These are phyloP conservation scores for Melanotaenia trifasciata DNA, from an alignment of 2,797 vertebrate genomes.

Conservation along the genomic window DNA sequence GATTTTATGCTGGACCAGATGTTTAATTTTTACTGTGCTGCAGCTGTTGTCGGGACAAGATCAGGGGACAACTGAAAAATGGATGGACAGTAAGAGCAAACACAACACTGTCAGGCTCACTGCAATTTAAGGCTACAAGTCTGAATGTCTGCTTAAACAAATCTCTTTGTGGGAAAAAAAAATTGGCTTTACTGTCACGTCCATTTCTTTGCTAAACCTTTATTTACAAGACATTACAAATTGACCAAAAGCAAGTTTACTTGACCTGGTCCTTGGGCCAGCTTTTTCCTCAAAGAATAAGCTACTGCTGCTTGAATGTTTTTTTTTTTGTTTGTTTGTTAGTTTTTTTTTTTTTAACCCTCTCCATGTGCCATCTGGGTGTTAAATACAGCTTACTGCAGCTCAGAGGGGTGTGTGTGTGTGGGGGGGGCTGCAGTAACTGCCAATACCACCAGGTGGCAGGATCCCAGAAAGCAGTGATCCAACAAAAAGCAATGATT, in stretches of 20 bases:
- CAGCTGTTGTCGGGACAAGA: constrained; percentile 28
- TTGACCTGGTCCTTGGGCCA: constrained; percentile 69
- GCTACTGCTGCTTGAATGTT: constrained; percentile 71
- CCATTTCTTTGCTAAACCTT: constrained; percentile 11
- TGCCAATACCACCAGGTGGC: constrained; percentile 52
- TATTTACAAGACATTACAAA: constrained; percentile 42
- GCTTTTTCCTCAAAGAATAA: constrained; percentile 66
- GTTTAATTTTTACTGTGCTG: constrained; percentile 53
- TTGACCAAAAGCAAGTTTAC: constrained; percentile 65
- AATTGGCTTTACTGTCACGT: constrained; percentile 20
- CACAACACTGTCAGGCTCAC: constrained; percentile 36
- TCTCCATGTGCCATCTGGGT: constrained; percentile 53
- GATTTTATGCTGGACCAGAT: constrained; percentile 61
- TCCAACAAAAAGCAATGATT: constrained; percentile 59
- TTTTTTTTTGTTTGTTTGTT: not conserved
- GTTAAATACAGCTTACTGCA: constrained; percentile 33
- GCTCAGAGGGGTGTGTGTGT: constrained; percentile 21
- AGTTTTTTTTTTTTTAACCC: too few species aligned
- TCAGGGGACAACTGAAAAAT: constrained; percentile 10
- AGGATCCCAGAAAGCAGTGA: constrained; percentile 55
- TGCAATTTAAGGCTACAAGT: constrained; percentile 51
- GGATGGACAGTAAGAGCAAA: constrained; percentile 30
- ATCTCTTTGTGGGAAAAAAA: constrained; percentile 7
- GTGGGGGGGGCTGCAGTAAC: constrained; percentile 41
- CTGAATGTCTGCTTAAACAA: constrained; percentile 66